Evolutionary conservation across 2,113 vertebrate genomes (phyloP).

Genomic region (Scartelaos histophorus): DNA sequence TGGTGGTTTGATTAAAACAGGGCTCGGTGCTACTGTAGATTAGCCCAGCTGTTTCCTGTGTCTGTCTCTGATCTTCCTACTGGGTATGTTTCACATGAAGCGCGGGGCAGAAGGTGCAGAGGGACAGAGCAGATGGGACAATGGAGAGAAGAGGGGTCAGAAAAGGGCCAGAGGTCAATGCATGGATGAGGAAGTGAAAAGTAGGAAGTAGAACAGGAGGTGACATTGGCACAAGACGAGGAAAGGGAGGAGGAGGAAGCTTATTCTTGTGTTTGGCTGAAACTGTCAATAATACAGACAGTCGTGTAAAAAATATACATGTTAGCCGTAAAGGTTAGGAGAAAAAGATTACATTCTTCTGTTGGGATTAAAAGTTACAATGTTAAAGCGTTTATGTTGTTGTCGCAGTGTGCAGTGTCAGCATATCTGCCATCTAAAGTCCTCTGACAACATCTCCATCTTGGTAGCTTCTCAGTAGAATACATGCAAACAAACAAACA

Average conservation of each 20-base stretch:
- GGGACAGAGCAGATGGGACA: slow-evolving; percentile 32
- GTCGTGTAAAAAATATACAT: slow-evolving; percentile 11
- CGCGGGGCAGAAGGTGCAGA: slow-evolving; percentile 29
- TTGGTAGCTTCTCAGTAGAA: neutral
- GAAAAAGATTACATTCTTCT: neutral
- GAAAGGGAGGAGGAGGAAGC: slow-evolving; percentile 60
- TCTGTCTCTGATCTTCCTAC: slow-evolving; percentile 67
- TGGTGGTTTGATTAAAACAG: slow-evolving; percentile 65
- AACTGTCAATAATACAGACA: slow-evolving; percentile 24
- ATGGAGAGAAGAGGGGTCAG: slow-evolving; percentile 32
- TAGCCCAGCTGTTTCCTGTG: slow-evolving; percentile 75
- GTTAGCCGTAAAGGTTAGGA: slow-evolving; percentile 8
- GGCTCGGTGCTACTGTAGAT: slow-evolving; percentile 65
- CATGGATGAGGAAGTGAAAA: slow-evolving; percentile 47
- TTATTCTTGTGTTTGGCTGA: slow-evolving; percentile 11
- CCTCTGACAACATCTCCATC: neutral
- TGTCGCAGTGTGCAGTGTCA: neutral
- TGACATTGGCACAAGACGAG: slow-evolving; percentile 48
- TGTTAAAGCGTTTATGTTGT: neutral
- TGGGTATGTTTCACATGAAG: slow-evolving; percentile 15
- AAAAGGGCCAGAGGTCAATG: slow-evolving; percentile 40
- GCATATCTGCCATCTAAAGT: neutral
- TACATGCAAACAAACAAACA: neutral
- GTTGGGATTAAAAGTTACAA: neutral
- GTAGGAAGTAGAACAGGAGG: slow-evolving; percentile 41